A percentile compares a stretch with the other conserved stretches of the same genome.
Evolutionary conservation across 2,797 vertebrate species (phyloP).

Genomic region (Scleropages formosus): DNA sequence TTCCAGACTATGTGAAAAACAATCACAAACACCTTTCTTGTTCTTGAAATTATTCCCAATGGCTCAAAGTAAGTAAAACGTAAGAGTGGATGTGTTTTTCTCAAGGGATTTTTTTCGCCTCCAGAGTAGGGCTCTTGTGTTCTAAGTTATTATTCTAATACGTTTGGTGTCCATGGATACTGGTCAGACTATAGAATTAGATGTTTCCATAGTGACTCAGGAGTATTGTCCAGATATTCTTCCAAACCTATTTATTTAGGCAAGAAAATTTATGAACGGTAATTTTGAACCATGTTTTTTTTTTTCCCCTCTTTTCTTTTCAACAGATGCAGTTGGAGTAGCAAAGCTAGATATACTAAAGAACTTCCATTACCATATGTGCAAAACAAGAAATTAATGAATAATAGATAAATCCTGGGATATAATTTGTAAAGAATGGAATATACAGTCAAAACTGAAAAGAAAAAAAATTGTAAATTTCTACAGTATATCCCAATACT

Average conservation of each 20-base stretch:
- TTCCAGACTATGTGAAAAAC: too few species aligned
- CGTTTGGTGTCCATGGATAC: slow-evolving; percentile 51
- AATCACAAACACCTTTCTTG: too few species aligned
- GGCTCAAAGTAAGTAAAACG: background rate
- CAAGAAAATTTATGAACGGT: slow-evolving; percentile 24
- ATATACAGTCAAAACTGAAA: too few species aligned
- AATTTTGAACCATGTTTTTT: background rate
- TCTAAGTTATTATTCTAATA: slow-evolving; percentile 30
- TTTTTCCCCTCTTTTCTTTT: too few species aligned
- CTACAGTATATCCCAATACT: too few species aligned
- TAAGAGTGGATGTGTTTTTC: background rate
- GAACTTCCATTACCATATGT: too few species aligned
- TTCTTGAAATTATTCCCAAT: background rate
- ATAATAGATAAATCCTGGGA: too few species aligned
- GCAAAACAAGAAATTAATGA: too few species aligned
- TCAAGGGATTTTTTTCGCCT: background rate
- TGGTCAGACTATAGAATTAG: slow-evolving; percentile 36
- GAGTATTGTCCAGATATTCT: slow-evolving; percentile 32
- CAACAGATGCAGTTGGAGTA: too few species aligned
- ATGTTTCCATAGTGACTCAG: slow-evolving; percentile 51
- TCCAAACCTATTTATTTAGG: slow-evolving; percentile 11
- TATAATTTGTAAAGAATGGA: too few species aligned
- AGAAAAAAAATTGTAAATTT: too few species aligned
- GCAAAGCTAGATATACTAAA: too few species aligned
- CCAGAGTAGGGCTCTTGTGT: slow-evolving; percentile 17